Evolutionary conservation across 2,113 vertebrate species (phyloP).

Genomic region (Podarcis cretensis): DNA sequence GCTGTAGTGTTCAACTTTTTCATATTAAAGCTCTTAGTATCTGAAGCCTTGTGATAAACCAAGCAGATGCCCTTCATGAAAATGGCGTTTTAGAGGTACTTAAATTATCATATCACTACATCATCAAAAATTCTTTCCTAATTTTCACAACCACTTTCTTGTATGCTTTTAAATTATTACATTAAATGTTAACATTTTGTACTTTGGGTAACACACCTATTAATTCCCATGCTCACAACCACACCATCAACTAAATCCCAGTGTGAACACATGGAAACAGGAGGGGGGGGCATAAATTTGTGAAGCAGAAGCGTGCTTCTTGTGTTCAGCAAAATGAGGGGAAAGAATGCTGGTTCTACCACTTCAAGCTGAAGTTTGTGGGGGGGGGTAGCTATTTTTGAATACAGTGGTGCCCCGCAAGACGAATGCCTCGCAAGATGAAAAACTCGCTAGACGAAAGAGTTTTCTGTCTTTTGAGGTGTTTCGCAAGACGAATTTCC

Average conservation of each 20-base stretch:
- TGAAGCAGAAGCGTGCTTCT: not conserved
- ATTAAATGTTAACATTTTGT: not conserved
- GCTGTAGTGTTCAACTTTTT: not conserved
- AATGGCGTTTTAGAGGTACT: not conserved
- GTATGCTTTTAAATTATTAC: not conserved
- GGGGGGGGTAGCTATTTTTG: too few relatives aligned
- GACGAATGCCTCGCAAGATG: too few relatives aligned
- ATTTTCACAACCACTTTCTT: not conserved
- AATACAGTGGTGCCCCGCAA: too few relatives aligned
- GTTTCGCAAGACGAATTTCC: too few relatives aligned
- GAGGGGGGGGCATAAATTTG: not conserved
- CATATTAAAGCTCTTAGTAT: not conserved
- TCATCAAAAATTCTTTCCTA: not conserved
- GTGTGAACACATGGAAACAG: not conserved
- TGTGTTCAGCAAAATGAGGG: not conserved
- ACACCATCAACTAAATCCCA: not conserved
- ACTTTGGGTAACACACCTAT: not conserved
- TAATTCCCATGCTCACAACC: not conserved
- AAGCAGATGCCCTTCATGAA: not conserved
- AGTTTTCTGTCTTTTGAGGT: too few relatives aligned
- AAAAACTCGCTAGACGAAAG: too few relatives aligned
- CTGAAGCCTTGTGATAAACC: not conserved
- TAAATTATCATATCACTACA: not conserved
- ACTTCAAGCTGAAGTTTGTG: too few relatives aligned
- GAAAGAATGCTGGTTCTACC: too few relatives aligned